Base-by-base conservation (phyloP, 2,888 invertebrate species). In the Cremastobaeus sp. region DNA sequence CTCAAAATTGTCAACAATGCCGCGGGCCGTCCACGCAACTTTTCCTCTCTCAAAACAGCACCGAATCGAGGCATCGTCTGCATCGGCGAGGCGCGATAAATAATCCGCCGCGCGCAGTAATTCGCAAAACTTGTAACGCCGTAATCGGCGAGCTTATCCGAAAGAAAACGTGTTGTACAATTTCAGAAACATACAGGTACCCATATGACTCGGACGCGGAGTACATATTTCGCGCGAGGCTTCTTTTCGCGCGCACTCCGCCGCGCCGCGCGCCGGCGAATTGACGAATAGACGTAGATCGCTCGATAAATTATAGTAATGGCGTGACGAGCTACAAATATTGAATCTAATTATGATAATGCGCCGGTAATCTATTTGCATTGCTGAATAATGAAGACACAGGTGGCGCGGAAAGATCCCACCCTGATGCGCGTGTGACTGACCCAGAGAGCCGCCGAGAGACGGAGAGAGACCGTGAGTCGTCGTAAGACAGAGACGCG, bases 261-360 rank as follows among this genome's bases (percentile, higher is more conserved):
- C 73, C 60, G 45, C 41, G 45, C 43, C 47, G 39, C 39, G 41
- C 62, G 66, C 73, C 54, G 74, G 50, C 71, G 62, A 76, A 76
- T 76, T 74, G 71, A 71, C 68, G 74, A 74, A 71, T 74, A 60
- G 71, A 74, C 70, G 45, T 55, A 52, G 59, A 64, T 68, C 60
- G 66, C 64, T 65, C 68, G 76, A 83, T 84, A 82, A 84, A 82
- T 83, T 81, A 82, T 76, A 80, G 77, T 77, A 77, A 81, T 76
- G 76, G 76, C 82, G 81, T 82, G 84, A 83, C 82, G 81, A 82
- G 83, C 79, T 80, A 82, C 82, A 84, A 85, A 84, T 85, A 84
- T 85, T 83, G 82, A 84, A 84, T 85, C 78, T 83, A 84, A 86
- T 86, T 86, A 85, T 84, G 84, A 74, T 84, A 84, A 85, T 84